Conservation (phyloP, 2,888 invertebrate genomes). For the Phyto melanocephala region DNA sequence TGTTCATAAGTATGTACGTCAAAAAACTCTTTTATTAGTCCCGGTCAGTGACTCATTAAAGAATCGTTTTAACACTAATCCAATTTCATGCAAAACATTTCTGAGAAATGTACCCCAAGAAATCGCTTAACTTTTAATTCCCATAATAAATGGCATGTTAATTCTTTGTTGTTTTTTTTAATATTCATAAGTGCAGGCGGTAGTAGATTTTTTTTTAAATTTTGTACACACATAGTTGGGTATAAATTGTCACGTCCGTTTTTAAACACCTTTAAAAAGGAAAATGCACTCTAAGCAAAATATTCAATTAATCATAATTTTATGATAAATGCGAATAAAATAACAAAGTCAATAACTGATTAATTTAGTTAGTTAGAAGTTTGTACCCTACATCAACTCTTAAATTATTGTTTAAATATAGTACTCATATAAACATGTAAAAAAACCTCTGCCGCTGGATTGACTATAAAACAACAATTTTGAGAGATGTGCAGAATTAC, state of each 20-base stretch:
- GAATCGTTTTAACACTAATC: constrained; percentile 29
- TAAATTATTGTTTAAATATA: too few species aligned
- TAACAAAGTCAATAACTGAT: too few species aligned
- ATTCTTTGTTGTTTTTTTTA: background rate
- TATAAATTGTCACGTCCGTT: constrained; percentile 52
- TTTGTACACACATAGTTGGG: background rate
- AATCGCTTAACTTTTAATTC: constrained; percentile 32
- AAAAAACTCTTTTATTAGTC: constrained; percentile 3
- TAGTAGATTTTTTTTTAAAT: background rate
- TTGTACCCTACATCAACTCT: too few species aligned
- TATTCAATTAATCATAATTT: background rate
- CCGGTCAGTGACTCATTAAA: constrained; percentile 60
- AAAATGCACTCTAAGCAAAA: constrained; percentile 39
- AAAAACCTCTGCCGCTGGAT: too few species aligned
- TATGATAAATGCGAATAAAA: background rate
- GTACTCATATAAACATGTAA: too few species aligned
- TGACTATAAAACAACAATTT: too few species aligned
- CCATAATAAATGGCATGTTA: constrained; percentile 37
- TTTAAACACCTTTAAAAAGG: constrained; percentile 3
- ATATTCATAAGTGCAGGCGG: constrained; percentile 33
- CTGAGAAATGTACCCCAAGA: constrained; percentile 47
- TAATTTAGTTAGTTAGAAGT: too few species aligned
- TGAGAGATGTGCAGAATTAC: too few species aligned
- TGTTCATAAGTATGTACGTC: background rate
- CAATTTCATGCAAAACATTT: constrained; percentile 54